Evolutionary conservation across 2,797 vertebrate species (phyloP).

Genomic region (Tokudaia tokunoshimensis): DNA sequence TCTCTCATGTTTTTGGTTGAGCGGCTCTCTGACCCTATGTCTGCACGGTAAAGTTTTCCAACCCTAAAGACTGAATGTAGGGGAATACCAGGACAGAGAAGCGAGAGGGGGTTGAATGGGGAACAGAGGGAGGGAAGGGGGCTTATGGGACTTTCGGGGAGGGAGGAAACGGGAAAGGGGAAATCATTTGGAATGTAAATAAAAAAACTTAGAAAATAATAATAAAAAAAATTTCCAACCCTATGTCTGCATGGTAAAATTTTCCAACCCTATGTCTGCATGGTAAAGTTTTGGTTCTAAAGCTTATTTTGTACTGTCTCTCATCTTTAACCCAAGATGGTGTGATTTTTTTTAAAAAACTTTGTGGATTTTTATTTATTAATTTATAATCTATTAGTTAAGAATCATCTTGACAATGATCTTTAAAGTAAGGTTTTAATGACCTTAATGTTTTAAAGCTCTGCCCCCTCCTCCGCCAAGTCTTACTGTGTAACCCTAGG

Average conservation of each 20-base stretch:
- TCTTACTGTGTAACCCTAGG: background rate
- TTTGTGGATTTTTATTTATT: background rate
- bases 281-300: background rate
- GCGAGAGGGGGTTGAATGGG: too few species aligned
- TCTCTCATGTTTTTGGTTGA: background rate
- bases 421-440: constrained; percentile 19
- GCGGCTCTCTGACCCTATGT: background rate
- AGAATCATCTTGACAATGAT: background rate
- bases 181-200: too few species aligned
- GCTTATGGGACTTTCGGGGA: too few species aligned
- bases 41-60: background rate
- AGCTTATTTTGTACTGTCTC: background rate
- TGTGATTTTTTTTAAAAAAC: background rate
- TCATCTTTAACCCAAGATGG: background rate
- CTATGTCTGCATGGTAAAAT: too few species aligned
- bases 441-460: background rate
- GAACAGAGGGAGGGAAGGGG: too few species aligned
- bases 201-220: too few species aligned
- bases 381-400: background rate
- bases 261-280: background rate
- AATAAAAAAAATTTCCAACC: too few species aligned
- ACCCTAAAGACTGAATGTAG: too few species aligned
- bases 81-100: too few species aligned
- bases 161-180: too few species aligned
- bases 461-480: too few species aligned